A percentile compares a stretch with the other conserved stretches of the same genome.
Conservation (phyloP, 2,113 vertebrate species). For the Steatornis caripensis region DNA sequence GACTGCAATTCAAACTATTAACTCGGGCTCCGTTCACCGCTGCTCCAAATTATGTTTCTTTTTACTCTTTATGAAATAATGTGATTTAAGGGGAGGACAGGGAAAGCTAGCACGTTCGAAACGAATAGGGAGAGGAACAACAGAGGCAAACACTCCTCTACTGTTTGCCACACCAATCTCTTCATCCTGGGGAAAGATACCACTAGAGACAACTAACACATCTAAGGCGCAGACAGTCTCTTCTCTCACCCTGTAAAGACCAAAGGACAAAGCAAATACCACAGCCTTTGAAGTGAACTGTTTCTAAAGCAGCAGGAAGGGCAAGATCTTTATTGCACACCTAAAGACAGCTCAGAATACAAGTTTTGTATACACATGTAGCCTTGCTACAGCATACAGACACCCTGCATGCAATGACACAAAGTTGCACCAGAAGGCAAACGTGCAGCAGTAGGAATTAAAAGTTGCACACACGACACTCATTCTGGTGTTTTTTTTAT, state of each 20-base stretch:
- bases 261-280: constrained; percentile 18
- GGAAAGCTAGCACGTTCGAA: not conserved
- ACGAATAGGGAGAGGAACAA: not conserved
- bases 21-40: constrained; percentile 63
- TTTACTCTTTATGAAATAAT: constrained; percentile 68
- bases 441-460: not conserved
- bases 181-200: not conserved
- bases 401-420: not conserved
- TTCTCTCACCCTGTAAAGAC: not conserved
- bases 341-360: not conserved
- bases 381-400: not conserved
- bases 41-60: constrained; percentile 73
- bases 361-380: not conserved
- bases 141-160: not conserved
- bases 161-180: constrained; percentile 6
- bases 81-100: constrained; percentile 5
- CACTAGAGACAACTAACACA: not conserved
- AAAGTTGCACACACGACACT: not conserved
- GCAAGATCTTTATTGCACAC: not conserved
- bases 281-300: constrained; percentile 13
- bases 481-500: not conserved
- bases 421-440: not conserved
- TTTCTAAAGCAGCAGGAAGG: constrained; percentile 6
- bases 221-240: not conserved
- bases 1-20: constrained; percentile 73